Evolutionary conservation across 2,113 vertebrate species (phyloP).

Genomic region (Lepidothrix coronata): DNA sequence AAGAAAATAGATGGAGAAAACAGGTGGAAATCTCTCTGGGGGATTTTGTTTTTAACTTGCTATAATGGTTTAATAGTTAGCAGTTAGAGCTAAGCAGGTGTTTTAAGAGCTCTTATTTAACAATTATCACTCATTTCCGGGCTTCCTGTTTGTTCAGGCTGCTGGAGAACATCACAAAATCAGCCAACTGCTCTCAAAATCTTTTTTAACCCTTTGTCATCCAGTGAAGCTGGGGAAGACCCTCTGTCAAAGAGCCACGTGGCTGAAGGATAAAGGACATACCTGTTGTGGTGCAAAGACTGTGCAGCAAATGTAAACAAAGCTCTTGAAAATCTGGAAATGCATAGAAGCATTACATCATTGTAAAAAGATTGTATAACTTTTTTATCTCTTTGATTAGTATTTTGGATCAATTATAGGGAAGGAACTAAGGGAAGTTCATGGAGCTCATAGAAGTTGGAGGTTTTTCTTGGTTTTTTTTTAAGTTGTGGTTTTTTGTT

Average conservation of each 20-base stretch:
- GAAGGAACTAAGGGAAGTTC: not conserved
- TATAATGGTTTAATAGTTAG: conserved; percentile 64
- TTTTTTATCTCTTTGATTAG: not conserved
- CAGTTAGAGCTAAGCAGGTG: conserved; percentile 71
- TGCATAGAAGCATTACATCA: accelerated
- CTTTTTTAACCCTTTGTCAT: conserved; percentile 32
- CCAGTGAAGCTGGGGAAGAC: not conserved
- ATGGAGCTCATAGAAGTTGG: not conserved
- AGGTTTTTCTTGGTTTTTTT: not conserved
- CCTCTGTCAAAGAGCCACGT: accelerated
- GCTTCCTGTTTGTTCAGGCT: conserved; percentile 71
- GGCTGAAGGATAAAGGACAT: not conserved
- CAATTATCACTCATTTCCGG: conserved; percentile 72
- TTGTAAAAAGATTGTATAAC: not conserved
- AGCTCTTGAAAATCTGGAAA: not conserved
- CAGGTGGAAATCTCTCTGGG: conserved; percentile 38
- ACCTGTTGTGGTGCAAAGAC: not conserved
- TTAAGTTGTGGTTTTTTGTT: accelerated
- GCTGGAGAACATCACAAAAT: conserved; percentile 48
- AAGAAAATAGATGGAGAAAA: conserved; percentile 43
- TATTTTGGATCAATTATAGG: not conserved
- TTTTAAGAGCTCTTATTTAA: conserved; percentile 68
- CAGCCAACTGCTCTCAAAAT: conserved; percentile 18
- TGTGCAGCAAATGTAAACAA: not conserved
- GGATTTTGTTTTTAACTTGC: conserved; percentile 56